A percentile compares a stretch with the other conserved stretches of the same genome.
phyloP scores from a whole-genome alignment of 37 sponge, comb jelly and placozoan genomes.

The Diacarnus erythraeanus region DNA sequence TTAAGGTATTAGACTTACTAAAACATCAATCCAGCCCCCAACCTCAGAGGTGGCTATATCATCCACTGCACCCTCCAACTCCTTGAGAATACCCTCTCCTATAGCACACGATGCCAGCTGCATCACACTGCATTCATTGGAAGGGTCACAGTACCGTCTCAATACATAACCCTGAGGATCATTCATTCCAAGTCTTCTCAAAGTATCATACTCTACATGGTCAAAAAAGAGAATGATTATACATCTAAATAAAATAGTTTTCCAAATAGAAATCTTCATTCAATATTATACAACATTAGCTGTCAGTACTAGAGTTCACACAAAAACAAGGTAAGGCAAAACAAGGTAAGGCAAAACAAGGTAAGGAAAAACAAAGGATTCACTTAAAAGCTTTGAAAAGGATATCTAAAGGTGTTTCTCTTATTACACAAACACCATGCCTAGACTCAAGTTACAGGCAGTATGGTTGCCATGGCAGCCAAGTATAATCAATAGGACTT shows the following conservation, averaged over 20 bases:
- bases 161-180: slow-evolving; percentile 54
- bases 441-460: too few species aligned
- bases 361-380: too few species aligned
- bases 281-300: too few species aligned
- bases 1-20: slow-evolving; percentile 58
- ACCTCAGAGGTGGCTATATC: slow-evolving; percentile 23
- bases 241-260: not conserved
- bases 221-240: not conserved
- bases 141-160: slow-evolving; percentile 25
- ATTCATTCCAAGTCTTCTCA: slow-evolving; percentile 69
- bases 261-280: not conserved
- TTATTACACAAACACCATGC: too few species aligned
- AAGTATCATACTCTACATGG: slow-evolving; percentile 76
- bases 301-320: too few species aligned
- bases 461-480: too few species aligned
- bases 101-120: slow-evolving; percentile 45
- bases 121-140: slow-evolving; percentile 15
- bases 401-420: too few species aligned
- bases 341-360: too few species aligned
- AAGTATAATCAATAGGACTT: too few species aligned
- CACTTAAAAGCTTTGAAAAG: too few species aligned
- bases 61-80: slow-evolving; percentile 72
- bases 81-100: slow-evolving; percentile 26
- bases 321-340: too few species aligned
- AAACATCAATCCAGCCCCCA: slow-evolving; percentile 70